These are phyloP conservation scores for Nemopilema nomurai DNA, from an alignment of 30 jellyfish, hydroid and myxozoan genomes.

Conservation along the genomic window DNA sequence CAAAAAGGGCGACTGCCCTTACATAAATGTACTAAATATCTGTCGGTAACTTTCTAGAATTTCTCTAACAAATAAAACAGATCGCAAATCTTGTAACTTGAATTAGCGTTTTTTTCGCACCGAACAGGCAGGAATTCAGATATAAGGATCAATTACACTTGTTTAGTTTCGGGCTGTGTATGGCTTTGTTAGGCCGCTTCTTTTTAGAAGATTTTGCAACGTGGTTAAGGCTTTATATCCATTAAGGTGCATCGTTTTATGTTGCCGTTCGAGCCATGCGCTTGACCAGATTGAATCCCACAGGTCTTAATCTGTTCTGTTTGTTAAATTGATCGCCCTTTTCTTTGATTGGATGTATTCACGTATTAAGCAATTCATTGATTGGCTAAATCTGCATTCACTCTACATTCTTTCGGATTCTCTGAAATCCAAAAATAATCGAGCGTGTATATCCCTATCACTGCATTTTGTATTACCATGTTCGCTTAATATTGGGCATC, in stretches of 20 bases:
- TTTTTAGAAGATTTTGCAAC: conserved; percentile 55
- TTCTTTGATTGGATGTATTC: conserved; percentile 25
- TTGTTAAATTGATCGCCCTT: conserved; percentile 52
- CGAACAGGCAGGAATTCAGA: conserved; percentile 68
- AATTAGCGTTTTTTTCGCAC: conserved; percentile 62
- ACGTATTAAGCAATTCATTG: conserved; percentile 28
- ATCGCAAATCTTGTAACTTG: conserved; percentile 59
- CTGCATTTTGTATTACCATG: conserved; percentile 13
- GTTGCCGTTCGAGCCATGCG: conserved; percentile 74
- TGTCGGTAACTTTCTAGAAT: conserved; percentile 54
- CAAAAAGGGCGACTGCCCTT: conserved; percentile 8
- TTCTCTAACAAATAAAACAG: conserved; percentile 54
- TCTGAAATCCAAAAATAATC: conserved; percentile 22
- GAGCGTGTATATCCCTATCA: conserved; percentile 6
- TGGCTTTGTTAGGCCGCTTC: conserved; percentile 70
- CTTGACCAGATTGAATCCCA: conserved; percentile 45
- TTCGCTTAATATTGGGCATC: neutral
- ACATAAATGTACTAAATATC: conserved; percentile 39
- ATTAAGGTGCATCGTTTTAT: conserved; percentile 45
- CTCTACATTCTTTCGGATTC: conserved; percentile 33
- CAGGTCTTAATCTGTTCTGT: conserved; percentile 57
- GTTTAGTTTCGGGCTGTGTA: conserved; percentile 69
- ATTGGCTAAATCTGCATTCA: conserved; percentile 37
- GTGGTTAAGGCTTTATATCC: conserved; percentile 66
- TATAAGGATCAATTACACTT: conserved; percentile 56